Evolutionary conservation across 2,888 invertebrate genomes (phyloP), one percentile per base, ranked within the genome.

Genomic region (Heliconius sara): DNA sequence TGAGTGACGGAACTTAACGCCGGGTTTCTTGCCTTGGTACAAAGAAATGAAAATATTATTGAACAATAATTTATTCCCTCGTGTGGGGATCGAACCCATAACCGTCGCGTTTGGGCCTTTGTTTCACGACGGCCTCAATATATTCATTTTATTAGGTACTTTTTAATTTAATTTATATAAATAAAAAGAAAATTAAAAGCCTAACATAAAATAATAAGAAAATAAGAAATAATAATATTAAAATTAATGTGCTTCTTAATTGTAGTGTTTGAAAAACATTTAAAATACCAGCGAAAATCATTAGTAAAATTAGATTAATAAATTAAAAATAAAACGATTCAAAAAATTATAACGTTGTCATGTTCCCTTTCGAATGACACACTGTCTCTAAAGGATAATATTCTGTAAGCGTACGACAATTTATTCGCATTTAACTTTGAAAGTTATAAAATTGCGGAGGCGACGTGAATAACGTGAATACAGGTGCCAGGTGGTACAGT

Each of bases 361-460:
- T 66, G 19, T 19, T 74, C 9, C 74, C 27, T 74, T 60, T 60
- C 13, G 39, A 66, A 52, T 67, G 57, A n/a, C 27, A 39, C 52
- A 39, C 57, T 22, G 52, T 25, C 39, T 16, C 27, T 60, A 39
- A 68, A 84, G 83, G 79, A 83, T 89, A 89, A 91, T 90, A 92
- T 93, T 92, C 90, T 85, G 86, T 84, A 86, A 89, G 90, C 89
- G 88, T 89, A 88, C 86, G 85, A 88, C 87, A 89, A 91, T 90
- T 91, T 87, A 80, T 84, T 83, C 84, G 86, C 85, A 84, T 85
- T 86, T 85, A 89, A 92, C 89, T 92, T 91, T 86, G 83, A 86
- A 92, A 92, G 91, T 92, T 93, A 89, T 90, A 89, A 91, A 92
- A 92, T 91, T 89, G 86, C 87, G 86, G 86, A 88, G 90, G 88